Conservation (phyloP, 2,113 vertebrate genomes). For the Pseudorasbora parva region DNA sequence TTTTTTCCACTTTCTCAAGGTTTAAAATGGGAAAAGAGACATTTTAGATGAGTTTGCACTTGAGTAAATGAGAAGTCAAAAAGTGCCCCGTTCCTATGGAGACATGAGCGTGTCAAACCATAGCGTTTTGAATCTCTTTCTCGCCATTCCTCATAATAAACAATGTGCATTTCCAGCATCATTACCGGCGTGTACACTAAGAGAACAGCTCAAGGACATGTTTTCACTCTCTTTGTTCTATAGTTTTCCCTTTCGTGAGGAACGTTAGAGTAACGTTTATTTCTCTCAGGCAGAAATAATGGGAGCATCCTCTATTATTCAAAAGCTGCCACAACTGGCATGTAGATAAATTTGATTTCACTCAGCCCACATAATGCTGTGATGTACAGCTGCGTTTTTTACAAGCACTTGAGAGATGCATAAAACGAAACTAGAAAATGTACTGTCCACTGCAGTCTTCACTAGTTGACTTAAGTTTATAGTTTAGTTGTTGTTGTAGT, state of each 20-base stretch:
- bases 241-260: not conserved
- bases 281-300: not conserved
- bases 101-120: not conserved
- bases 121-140: not conserved
- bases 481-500: too few relatives aligned
- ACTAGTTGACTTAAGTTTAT: too few relatives aligned
- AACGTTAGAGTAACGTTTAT: conserved; percentile 5
- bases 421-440: not conserved
- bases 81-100: conserved; percentile 22
- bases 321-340: conserved; percentile 1
- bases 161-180: conserved; percentile 19
- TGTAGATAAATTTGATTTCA: conserved; percentile 30
- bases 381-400: not conserved
- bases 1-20: not conserved
- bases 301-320: conserved; percentile 28
- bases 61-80: conserved; percentile 28
- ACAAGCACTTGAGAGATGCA: not conserved
- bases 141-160: conserved; percentile 12
- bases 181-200: conserved; percentile 9
- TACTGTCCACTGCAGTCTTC: not conserved
- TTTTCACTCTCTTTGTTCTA: conserved; percentile 37
- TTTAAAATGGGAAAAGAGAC: not conserved
- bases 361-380: conserved; percentile 20
- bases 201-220: conserved; percentile 29
- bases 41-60: conserved; percentile 26